These are phyloP conservation scores for Rhysida immarginata DNA, from an alignment of 1,140 invertebrate genomes.

Conservation along the genomic window DNA sequence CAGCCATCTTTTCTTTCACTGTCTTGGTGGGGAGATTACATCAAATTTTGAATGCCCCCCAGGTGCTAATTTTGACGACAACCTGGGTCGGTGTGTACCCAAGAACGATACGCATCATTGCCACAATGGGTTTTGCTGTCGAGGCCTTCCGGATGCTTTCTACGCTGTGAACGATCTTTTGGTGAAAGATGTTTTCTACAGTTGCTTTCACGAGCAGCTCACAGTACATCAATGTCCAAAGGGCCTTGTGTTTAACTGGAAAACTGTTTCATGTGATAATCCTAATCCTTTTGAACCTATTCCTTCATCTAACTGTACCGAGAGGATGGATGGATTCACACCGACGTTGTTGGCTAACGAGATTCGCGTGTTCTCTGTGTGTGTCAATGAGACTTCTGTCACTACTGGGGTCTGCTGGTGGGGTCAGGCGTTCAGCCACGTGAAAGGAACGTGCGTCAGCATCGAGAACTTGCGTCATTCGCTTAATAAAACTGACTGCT, in stretches of 20 bases:
- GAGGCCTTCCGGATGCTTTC: constrained; percentile 14
- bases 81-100: constrained; percentile 6
- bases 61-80: constrained; percentile 11
- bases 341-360: constrained; percentile 3
- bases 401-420: constrained; percentile 11
- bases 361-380: constrained; percentile 14
- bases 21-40: constrained; percentile 1
- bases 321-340: constrained; percentile 10
- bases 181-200: constrained; percentile 9
- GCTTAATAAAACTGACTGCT: neutral
- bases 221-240: constrained; percentile 12
- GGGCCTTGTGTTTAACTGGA: constrained; percentile 7
- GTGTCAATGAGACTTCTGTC: constrained; percentile 6
- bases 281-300: neutral
- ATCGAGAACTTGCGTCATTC: neutral
- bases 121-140: constrained; percentile 6
- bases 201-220: constrained; percentile 10
- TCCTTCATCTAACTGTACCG: constrained; percentile 5
- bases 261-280: constrained; percentile 8
- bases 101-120: neutral
- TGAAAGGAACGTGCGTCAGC: constrained; percentile 5
- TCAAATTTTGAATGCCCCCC: constrained; percentile 12
- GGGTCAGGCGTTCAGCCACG: constrained; percentile 10
- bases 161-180: constrained; percentile 13
- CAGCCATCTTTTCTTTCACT: constrained; percentile 11